phyloP scores from a whole-genome alignment of 2,113 vertebrate species.

The Burhinus oedicnemus region DNA sequence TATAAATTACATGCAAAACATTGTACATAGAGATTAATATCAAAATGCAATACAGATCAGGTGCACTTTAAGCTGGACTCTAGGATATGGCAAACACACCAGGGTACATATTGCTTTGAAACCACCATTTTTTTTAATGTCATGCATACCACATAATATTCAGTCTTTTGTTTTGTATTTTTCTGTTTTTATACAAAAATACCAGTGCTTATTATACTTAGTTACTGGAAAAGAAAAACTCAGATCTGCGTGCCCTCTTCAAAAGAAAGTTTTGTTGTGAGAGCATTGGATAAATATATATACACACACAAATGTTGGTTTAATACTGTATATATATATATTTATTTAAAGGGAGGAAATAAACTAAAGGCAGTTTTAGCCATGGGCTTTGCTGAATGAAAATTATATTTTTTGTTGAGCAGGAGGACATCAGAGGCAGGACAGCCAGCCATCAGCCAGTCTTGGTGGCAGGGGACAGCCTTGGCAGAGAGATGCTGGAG shows the following conservation, averaged over 20 bases:
- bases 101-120: slow-evolving; percentile 72
- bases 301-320: slow-evolving; percentile 50
- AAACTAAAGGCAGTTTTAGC: slow-evolving; percentile 61
- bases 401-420: neutral
- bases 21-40: slow-evolving; percentile 82
- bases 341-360: slow-evolving; percentile 60
- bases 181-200: slow-evolving; percentile 81
- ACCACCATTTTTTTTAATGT: slow-evolving; percentile 65
- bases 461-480: neutral
- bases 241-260: slow-evolving; percentile 63
- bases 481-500: neutral
- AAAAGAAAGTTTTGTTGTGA: slow-evolving; percentile 56
- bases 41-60: slow-evolving; percentile 78
- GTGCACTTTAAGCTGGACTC: slow-evolving; percentile 73
- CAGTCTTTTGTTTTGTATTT: slow-evolving; percentile 68
- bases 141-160: slow-evolving; percentile 80
- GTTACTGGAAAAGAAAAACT: slow-evolving; percentile 63
- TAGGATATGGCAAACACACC: slow-evolving; percentile 74
- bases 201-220: slow-evolving; percentile 78
- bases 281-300: slow-evolving; percentile 66
- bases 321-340: slow-evolving; percentile 73
- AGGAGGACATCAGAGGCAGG: neutral
- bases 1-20: slow-evolving; percentile 85
- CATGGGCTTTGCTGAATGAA: slow-evolving; percentile 32
- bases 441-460: neutral